Base-by-base conservation (phyloP, 2,113 vertebrate genomes). In the Dromas ardeola region DNA sequence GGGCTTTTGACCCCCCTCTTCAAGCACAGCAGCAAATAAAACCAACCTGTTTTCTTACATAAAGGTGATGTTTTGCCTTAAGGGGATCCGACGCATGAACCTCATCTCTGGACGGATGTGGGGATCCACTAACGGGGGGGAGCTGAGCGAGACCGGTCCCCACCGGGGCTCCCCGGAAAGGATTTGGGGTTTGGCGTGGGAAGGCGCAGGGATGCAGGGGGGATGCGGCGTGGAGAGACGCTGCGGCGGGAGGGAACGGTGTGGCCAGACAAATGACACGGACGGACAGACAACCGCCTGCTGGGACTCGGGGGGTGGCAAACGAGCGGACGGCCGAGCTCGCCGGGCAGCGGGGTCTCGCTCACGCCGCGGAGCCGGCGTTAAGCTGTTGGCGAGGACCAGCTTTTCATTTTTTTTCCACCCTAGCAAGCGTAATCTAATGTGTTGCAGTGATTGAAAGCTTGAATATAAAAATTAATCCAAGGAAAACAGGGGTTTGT, bases 251-350 rank as follows among this genome's bases (percentile, higher is more conserved):
- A 29, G 61, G 62, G 38, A 66, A 8, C 4, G 1, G 38, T 5
- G 4, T 4, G 2, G 50, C 50, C 26, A 18, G 40, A 56, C 40
- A 58, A 58, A 56, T 21, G 22, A 16, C 10, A 3, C 6, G 5
- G 38, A 21, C 29, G 5, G 52, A 73, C 49, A 80, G 19, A 66
- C 78, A 23, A 27, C 62, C 15, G 12, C 9, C n/a, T 1, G 5
- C 40, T 5, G 50, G 50, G 32, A 36, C 29, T 2, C 1, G 25
- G 25, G 14, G 0, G 5, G 34, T 0, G 9, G 43, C 43, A 38
- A 23, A 18, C 3, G 78, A 36, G 49, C 49, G 6, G 10, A 2
- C 5, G 34, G 50, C 42, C 10, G 10, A 49, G 49, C 18, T 27
- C 22, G 10, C 47, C 14, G 2, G 30, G 38, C 30, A 22, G 32